Evolutionary conservation across 2,113 vertebrate species (phyloP), one percentile per base, ranked within the genome.

Genomic region (Oncorhynchus kisutch): DNA sequence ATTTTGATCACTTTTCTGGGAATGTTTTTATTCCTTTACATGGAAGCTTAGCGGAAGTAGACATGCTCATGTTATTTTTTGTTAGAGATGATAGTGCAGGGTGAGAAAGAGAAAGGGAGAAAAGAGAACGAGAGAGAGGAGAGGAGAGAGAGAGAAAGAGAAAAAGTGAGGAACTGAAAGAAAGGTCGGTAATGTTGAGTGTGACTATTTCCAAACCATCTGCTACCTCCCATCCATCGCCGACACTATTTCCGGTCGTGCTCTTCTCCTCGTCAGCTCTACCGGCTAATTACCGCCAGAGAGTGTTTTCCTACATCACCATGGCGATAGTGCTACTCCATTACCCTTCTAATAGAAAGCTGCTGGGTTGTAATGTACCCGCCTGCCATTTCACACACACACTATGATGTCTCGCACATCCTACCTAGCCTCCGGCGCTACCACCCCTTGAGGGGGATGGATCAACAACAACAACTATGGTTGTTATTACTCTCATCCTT

Each of bases 211-310:
- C 71, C 79, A 78, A 85, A 83, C 74, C 68, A 65, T 80, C 87
- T 87, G 82, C 83, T 88, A 67, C 71, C 80, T 81, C 24, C 9
- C 78, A 67, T 86, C 75, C 2, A 75, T 71, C 81, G 51, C 16
- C 16, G 14, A 4, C 51, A 14, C 51, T 80, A 87, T 90, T 89
- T 85, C 24, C 80, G 65, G 78, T 13, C 20, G 71, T 89, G 84
- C 84, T 74, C 82, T 73, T 87, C 84, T 85, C 80, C 84, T 82
- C 81, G 86, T 91, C 84, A 88, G 81, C 75, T 82, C 16, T 81
- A 77, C 75, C 70, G 74, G 76, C 72, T 91, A 88, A 90, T 91
- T 90, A 88, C 77, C 80, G 72, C 73, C 83, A 76, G 62, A 39
- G 64, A 70, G 27, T 64, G 70, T 65, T 59, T 67, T 74, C 64